These are phyloP conservation scores for Aramus guarauna DNA, from an alignment of 2,113 vertebrate species.

Conservation along the genomic window DNA sequence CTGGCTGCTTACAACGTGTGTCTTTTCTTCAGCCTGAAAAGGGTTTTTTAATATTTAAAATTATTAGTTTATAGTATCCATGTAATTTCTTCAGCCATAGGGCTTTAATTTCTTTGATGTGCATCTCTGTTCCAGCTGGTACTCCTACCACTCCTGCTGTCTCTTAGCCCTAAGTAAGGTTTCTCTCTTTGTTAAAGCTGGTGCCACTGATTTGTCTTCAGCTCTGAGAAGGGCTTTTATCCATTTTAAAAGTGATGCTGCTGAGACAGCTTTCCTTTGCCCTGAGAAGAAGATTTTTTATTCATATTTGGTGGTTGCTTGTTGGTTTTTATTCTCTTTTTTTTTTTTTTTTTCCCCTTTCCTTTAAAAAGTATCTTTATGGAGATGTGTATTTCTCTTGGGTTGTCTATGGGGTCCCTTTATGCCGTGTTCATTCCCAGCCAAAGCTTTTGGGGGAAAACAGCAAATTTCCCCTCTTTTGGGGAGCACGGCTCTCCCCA, in stretches of 20 bases:
- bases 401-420: neutral
- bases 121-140: conserved; percentile 69
- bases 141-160: conserved; percentile 68
- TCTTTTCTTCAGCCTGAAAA: conserved; percentile 69
- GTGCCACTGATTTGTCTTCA: conserved; percentile 56
- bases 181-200: conserved; percentile 67
- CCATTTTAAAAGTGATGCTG: conserved; percentile 39
- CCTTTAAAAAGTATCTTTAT: neutral
- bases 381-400: neutral
- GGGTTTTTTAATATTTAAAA: conserved; percentile 79
- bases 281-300: neutral
- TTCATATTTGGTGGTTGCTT: conserved; percentile 15
- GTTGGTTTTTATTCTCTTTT: neutral
- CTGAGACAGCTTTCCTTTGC: conserved; percentile 33
- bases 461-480: neutral
- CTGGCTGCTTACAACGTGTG: conserved; percentile 56
- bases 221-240: conserved; percentile 56
- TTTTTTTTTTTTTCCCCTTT: neutral
- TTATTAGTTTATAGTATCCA: conserved; percentile 72
- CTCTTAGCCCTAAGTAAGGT: conserved; percentile 70
- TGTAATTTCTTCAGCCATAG: conserved; percentile 75
- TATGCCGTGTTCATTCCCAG: fast-evolving
- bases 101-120: conserved; percentile 75
- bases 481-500: fast-evolving
- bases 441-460: neutral